These are phyloP conservation scores for Centropus unirufus DNA, from an alignment of 2,113 vertebrate species.

Conservation along the genomic window DNA sequence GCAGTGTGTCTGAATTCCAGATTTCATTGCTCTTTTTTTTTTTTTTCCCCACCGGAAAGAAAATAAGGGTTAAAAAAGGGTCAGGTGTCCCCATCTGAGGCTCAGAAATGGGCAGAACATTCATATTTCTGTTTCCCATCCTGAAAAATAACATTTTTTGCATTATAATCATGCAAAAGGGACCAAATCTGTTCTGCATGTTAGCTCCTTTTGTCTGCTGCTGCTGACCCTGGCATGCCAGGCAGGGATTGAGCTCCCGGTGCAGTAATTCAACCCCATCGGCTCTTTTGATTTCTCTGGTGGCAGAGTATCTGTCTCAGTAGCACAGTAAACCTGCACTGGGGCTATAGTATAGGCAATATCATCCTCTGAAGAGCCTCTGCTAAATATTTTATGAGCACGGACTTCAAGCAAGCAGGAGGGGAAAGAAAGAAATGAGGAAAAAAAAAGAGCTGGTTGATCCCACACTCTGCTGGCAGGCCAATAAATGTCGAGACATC, in stretches of 20 bases:
- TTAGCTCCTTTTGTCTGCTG: accelerated
- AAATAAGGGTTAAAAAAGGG: neutral
- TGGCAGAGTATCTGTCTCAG: conserved; percentile 36
- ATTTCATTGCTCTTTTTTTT: neutral
- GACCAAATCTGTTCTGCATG: accelerated
- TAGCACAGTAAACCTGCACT: conserved; percentile 11
- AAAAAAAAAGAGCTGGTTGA: conserved; percentile 34
- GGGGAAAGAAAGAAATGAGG: neutral
- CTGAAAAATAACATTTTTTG: neutral
- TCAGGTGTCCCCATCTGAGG: neutral
- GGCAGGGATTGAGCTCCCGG: neutral
- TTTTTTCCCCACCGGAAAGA: neutral
- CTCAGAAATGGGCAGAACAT: neutral
- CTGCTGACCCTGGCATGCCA: neutral
- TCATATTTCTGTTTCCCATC: neutral
- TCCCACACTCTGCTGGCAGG: conserved; percentile 37
- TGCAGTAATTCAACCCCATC: conserved; percentile 3
- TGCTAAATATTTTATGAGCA: conserved; percentile 69
- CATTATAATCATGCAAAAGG: neutral
- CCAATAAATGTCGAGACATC: conserved; percentile 53
- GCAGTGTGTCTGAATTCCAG: neutral
- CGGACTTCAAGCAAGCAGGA: conserved; percentile 29
- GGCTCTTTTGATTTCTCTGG: conserved; percentile 28
- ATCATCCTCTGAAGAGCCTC: conserved; percentile 50
- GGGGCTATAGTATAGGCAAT: conserved; percentile 18